Base-by-base conservation (phyloP, 64 coral and sea anemone genomes). In the Pocillopora verrucosa region DNA sequence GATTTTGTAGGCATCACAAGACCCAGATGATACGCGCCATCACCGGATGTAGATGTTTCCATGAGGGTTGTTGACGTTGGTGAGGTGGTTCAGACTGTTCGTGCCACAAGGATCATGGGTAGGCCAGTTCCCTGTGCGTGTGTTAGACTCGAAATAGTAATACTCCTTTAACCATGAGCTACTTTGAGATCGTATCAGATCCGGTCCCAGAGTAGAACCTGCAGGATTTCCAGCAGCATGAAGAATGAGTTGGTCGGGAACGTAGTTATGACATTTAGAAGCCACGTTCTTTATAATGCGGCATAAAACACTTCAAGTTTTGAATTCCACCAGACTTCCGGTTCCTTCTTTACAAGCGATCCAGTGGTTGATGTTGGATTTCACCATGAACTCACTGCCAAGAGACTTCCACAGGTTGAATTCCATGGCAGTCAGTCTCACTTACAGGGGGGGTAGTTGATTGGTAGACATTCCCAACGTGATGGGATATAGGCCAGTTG, bases 61-160 rank as follows among this genome's bases (percentile, higher is more conserved):
- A 15, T 35, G 84, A 5, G 91, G 91, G 20, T 65, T 24, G 37
- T 22, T 36, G 10, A 92, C 84, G 16, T 80, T 37, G 4, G 45
- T 92, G n/a, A 80, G 25, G 1, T 92, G 91, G 25, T 87, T 92
- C 22, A 57, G 9, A 10, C 19, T 25, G 56, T 87, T 92, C 16
- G 62, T 87, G 1, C 84, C 91, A 37, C 91, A 92, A 60, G 91
- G 91, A 57, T 92, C 91, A 73, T 92, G 91, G 65, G 83, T 89
- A 13, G 92, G 92, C 79, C 79, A 89, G 22, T 86, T 57, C n/a
- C 25, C 36, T 17, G 51, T 78, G 13, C 15, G 58, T 4, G 60
- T 89, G 26, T 57, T 68, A 1, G 60, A 87, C 36, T 94, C 87
- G 57, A 78, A 94, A 26, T 89, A 89, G 34, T 89, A 94, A 56